Evolutionary conservation across 1,140 invertebrate species (phyloP), one percentile per base, ranked within the genome.

Genomic region (Charaxes varanes): DNA sequence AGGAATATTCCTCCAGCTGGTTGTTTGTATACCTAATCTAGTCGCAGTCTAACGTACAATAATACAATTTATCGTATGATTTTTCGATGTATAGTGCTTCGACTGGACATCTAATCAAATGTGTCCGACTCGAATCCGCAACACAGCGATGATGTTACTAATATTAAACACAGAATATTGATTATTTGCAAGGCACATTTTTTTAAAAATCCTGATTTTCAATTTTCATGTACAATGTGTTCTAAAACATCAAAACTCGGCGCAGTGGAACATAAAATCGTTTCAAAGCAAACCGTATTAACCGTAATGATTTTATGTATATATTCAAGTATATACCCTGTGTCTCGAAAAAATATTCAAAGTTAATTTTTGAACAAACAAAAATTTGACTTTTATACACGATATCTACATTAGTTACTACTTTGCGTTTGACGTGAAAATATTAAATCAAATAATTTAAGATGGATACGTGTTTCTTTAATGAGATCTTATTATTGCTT

Each of bases 91-190:
- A 47, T 43, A 40, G 24, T 52, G 26, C 24, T 58, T 31, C 43
- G 51, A 50, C 41, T 34, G 52, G 48, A 56, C 30, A 40, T 40
- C 18, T 42, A 11, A 37, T 35, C 26, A 19, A 19, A 43, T 35
- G 32, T 44, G 43, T 57, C 50, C 47, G 21, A 22, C 35, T 40
- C 40, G 30, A 46, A 41, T 50, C 54, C 60, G 57, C 62, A 43
- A 67, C 57, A 49, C 68, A 62, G 55, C 56, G 52, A 56, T 67
- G 47, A 64, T 63, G 53, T 66, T 68, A 71, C 74, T 82, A 79
- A 79, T 55, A 79, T 79, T 79, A 82, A 78, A 82, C 78, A 82
- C 78, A 79, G 74, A 82, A 81, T 79, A 82, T 76, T 76, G 74
- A 74, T 64, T 72, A 77, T 77, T 81, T 82, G 78, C 77, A 82